Percentiles rank a stretch among this genome's conserved stretches.
phyloP scores from a whole-genome alignment of 2,113 vertebrate genomes.

The Periophthalmus modestus region DNA sequence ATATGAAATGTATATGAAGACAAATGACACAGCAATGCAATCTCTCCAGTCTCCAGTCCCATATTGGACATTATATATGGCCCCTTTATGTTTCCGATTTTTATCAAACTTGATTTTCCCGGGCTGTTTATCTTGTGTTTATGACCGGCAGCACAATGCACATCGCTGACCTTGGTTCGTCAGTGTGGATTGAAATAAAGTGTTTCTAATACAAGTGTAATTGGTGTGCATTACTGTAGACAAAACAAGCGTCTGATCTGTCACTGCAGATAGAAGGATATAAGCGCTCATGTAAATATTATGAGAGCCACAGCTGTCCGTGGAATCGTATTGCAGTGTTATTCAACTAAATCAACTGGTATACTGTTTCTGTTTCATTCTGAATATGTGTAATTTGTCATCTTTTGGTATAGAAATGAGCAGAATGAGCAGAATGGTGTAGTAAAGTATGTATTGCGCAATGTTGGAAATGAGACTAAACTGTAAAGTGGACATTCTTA shows the following conservation, averaged over 20 bases:
- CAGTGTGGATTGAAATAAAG: slow-evolving; percentile 12
- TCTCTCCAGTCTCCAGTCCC: slow-evolving; percentile 31
- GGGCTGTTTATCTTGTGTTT: slow-evolving; percentile 24
- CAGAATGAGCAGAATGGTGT: no score
- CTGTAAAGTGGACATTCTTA: no score
- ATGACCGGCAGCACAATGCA: slow-evolving; percentile 20
- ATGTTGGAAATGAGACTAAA: no score
- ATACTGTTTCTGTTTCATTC: background rate
- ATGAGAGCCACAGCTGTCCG: background rate
- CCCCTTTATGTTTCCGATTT: slow-evolving; percentile 51
- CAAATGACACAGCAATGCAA: slow-evolving; percentile 62
- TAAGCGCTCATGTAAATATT: background rate
- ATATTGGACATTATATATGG: slow-evolving; percentile 49
- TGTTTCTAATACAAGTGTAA: slow-evolving; percentile 16
- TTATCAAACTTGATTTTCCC: slow-evolving; percentile 37
- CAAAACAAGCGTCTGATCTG: slow-evolving; percentile 6
- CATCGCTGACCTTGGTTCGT: slow-evolving; percentile 39
- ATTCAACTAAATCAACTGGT: background rate
- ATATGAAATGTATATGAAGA: slow-evolving; percentile 73
- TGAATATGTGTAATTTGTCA: no score
- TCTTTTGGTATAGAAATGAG: no score
- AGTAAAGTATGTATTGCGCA: no score
- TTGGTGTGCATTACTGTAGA: slow-evolving; percentile 24
- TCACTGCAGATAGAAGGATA: background rate
- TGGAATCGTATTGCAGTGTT: background rate